A percentile compares a stretch with the other conserved stretches of the same genome.
phyloP scores from a whole-genome alignment of 2,888 invertebrate genomes.

The Serrognathus titanus region DNA sequence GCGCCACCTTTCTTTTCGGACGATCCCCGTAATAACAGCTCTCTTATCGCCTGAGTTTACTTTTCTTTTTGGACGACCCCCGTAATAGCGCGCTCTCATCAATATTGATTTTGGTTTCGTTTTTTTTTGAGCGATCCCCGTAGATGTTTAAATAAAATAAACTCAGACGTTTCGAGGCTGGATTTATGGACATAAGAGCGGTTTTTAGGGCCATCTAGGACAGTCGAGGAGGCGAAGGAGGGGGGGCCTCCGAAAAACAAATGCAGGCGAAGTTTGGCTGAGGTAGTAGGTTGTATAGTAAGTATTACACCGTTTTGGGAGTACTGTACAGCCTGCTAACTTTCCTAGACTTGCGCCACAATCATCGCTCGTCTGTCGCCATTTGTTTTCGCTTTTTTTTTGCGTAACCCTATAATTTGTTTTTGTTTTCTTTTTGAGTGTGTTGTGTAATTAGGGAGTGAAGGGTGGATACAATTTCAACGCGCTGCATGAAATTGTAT shows the following conservation, averaged over 20 bases:
- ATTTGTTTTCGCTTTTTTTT: slow-evolving; percentile 1
- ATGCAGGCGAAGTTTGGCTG: slow-evolving; percentile 65
- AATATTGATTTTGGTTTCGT: no score
- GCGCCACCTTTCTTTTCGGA: no score
- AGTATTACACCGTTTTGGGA: slow-evolving; percentile 79
- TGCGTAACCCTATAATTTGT: no score
- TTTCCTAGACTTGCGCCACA: slow-evolving; percentile 67
- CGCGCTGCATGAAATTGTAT: background rate
- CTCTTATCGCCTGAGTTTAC: no score
- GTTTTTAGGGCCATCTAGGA: background rate
- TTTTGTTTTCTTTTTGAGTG: background rate
- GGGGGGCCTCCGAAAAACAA: slow-evolving; percentile 18
- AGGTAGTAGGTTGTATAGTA: slow-evolving; percentile 99
- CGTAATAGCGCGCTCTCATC: no score
- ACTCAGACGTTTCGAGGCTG: no score
- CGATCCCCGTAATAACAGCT: no score
- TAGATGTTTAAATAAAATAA: no score
- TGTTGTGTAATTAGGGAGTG: background rate
- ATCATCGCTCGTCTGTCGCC: slow-evolving; percentile 22
- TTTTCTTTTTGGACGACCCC: no score
- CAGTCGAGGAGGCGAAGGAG: slow-evolving; percentile 3
- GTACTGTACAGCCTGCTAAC: slow-evolving; percentile 98
- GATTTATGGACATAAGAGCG: no score
- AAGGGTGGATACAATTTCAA: no score
- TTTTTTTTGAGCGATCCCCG: no score